Conservation (phyloP, 2,797 vertebrate genomes). For the Sebastes flavidus region DNA sequence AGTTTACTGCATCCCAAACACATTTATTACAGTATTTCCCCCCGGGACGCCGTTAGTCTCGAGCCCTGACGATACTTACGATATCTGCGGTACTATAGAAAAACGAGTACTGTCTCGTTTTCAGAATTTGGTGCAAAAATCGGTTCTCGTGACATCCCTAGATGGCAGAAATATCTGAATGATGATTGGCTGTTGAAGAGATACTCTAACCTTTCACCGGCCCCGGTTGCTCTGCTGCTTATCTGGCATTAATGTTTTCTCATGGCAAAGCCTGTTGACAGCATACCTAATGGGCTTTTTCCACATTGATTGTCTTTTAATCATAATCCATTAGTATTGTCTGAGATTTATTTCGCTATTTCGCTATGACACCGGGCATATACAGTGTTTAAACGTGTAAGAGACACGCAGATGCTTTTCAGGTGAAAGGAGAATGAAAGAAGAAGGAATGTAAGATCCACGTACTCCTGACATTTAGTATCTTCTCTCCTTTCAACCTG, state of each 20-base stretch:
- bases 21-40: no score
- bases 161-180: background rate
- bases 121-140: background rate
- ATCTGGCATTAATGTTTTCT: conserved; percentile 38
- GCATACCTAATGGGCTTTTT: conserved; percentile 47
- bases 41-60: no score
- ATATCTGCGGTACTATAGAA: background rate
- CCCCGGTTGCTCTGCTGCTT: conserved; percentile 14
- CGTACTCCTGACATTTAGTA: background rate
- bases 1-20: no score
- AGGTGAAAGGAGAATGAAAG: background rate
- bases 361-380: background rate
- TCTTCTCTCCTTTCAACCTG: conserved; percentile 8
- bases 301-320: conserved; percentile 62
- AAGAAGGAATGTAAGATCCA: background rate
- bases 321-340: conserved; percentile 56
- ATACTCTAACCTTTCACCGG: conserved; percentile 2
- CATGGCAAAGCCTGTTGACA: conserved; percentile 23
- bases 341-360: conserved; percentile 30
- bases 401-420: background rate
- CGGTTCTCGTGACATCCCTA: no score
- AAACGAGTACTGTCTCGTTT: background rate
- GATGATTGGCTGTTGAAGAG: conserved; percentile 13
- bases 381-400: background rate
- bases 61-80: background rate